Evolutionary conservation across 2,797 vertebrate species (phyloP).

Genomic region (Siniperca obscura): DNA sequence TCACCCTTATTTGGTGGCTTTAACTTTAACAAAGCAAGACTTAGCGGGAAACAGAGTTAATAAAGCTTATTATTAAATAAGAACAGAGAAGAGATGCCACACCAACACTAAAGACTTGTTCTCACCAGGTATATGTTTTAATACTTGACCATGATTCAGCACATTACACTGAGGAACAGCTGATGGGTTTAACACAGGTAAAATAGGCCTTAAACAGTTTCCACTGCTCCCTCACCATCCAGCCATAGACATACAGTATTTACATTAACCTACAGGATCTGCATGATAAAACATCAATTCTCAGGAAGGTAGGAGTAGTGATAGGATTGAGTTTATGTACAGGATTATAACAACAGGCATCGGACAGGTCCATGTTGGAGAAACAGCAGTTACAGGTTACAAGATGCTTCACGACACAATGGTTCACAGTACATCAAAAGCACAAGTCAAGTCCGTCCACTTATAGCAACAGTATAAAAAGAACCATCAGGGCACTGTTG

Average conservation of each 20-base stretch:
- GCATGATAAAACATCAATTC: conserved; percentile 49
- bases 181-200: conserved; percentile 51
- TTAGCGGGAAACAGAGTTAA: background rate
- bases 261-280: conserved; percentile 63
- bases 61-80: background rate
- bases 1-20: background rate
- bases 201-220: conserved; percentile 37
- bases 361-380: conserved; percentile 36
- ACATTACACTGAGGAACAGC: conserved; percentile 72
- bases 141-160: conserved; percentile 77
- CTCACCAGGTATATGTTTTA: conserved; percentile 73
- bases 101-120: conserved; percentile 24
- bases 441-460: conserved; percentile 65
- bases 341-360: conserved; percentile 63
- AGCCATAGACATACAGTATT: conserved; percentile 56
- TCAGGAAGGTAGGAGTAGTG: conserved; percentile 8
- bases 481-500: conserved; percentile 36
- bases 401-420: conserved; percentile 79
- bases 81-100: conserved; percentile 34
- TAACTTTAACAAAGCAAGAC: background rate
- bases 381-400: conserved; percentile 61
- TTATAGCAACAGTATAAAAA: conserved; percentile 71
- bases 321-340: conserved; percentile 59
- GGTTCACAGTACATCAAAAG: conserved; percentile 70
- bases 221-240: conserved; percentile 19